These are phyloP conservation scores for Crypturellus tataupa DNA, from an alignment of 2,797 vertebrate species.

Conservation along the genomic window DNA sequence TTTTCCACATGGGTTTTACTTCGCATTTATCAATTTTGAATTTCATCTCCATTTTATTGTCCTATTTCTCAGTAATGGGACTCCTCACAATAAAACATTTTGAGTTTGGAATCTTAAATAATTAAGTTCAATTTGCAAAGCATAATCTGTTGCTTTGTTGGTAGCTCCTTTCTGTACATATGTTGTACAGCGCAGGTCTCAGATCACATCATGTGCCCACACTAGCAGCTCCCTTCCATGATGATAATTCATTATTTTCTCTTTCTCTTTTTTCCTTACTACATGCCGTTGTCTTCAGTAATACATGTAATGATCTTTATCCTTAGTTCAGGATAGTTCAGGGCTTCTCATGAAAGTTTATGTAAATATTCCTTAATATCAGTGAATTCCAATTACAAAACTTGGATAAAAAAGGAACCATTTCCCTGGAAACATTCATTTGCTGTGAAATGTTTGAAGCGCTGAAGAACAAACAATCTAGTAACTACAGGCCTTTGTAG, in stretches of 20 bases:
- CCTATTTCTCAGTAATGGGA: not conserved
- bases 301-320: not conserved
- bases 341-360: not conserved
- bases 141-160: not conserved
- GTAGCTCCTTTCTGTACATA: not conserved
- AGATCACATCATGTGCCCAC: accelerated
- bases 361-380: not conserved
- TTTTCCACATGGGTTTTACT: not conserved
- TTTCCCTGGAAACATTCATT: not conserved
- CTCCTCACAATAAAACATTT: not conserved
- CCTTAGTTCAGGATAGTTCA: not conserved
- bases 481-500: not conserved
- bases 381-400: not conserved
- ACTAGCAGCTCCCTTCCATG: not conserved
- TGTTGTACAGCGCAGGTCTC: not conserved
- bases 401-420: not conserved
- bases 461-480: not conserved
- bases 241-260: not conserved
- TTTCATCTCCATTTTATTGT: not conserved
- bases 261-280: not conserved
- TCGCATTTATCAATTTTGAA: conserved; percentile 41
- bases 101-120: not conserved
- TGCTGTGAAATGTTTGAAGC: not conserved
- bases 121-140: not conserved
- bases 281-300: accelerated